Conservation (phyloP, 2,113 vertebrate genomes). For the Oceanodroma tethys region DNA sequence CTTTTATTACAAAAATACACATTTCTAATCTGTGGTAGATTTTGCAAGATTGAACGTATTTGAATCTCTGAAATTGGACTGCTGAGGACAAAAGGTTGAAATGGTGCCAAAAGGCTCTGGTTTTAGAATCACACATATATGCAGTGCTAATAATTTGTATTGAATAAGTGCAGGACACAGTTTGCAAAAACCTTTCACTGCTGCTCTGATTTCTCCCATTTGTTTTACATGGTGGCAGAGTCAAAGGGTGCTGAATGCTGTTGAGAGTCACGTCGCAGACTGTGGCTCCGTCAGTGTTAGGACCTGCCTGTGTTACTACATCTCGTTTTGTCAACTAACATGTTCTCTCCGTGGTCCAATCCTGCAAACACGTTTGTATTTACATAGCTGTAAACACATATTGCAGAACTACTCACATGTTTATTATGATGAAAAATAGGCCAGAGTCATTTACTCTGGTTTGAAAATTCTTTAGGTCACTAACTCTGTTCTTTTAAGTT, state of each 20-base stretch:
- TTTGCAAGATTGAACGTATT: background rate
- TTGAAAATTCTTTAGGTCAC: background rate
- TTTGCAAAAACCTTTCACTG: background rate
- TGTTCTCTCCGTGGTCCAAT: background rate
- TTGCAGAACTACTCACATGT: background rate
- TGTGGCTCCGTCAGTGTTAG: background rate
- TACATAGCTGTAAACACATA: background rate
- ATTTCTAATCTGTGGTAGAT: background rate
- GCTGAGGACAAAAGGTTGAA: background rate
- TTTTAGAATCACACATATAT: background rate
- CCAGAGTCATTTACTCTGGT: background rate
- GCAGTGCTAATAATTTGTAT: background rate
- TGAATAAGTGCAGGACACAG: background rate
- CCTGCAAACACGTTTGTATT: background rate
- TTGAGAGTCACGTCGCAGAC: accelerated
- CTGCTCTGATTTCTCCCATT: background rate
- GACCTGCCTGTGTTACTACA: background rate
- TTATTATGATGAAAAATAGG: background rate
- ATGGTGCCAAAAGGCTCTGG: background rate
- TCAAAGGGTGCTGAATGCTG: background rate
- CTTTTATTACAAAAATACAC: background rate
- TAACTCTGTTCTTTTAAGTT: background rate
- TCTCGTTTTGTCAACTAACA: background rate
- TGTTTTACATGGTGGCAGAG: background rate
- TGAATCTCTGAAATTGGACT: background rate